Base-by-base conservation (phyloP, 2,797 vertebrate species). In the Anguilla pacifica region DNA sequence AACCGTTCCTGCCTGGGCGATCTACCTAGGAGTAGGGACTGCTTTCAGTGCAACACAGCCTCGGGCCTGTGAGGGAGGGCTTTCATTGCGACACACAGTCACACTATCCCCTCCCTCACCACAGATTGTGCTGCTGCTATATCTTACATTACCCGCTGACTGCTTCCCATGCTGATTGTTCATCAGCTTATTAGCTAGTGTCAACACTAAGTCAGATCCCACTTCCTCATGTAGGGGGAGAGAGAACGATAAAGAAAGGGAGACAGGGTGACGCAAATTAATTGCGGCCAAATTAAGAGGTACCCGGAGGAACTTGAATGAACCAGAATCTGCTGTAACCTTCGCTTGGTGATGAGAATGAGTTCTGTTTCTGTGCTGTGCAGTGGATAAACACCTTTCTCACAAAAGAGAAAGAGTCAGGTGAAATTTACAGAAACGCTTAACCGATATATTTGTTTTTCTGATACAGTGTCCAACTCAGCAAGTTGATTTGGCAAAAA, bases 141-240 rank as follows among this genome's bases (percentile, higher is more conserved):
- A 95, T 95, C 94, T 95, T 95, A 93, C 87, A 9, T 6, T 88
- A 93, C 94, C 93, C 95, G 95, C 94, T 95, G 94, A 94, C 93
- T 95, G 93, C 92, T 91, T 91, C 91, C 91, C 93, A 92, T 94
- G 93, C 91, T 87, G 85, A 88, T 93, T 94, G 95, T 95, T 95
- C 95, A 93, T 95, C 95, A 95, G 93, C 92, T 93, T 95, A 94
- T 94, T 94, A 94, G 90, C 93, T 93, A 90, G 91, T 94, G 94
- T 95, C 95, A 95, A 93, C 94, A 93, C 93, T 90, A 90, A 70
- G 93, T 92, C 93, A 92, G 88, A 88, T 86, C 83, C 83, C 83
- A 89, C 87, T 91, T 72, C 6, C 35, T 31, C 61, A 17, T 61
- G 31, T 53, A 46, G 35, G 19, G 39, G 7, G 43, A 79, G 35